Evolutionary conservation across 2,888 invertebrate genomes (phyloP), one percentile per base, ranked within the genome.

Genomic region (Disparrhopalites patrizii): DNA sequence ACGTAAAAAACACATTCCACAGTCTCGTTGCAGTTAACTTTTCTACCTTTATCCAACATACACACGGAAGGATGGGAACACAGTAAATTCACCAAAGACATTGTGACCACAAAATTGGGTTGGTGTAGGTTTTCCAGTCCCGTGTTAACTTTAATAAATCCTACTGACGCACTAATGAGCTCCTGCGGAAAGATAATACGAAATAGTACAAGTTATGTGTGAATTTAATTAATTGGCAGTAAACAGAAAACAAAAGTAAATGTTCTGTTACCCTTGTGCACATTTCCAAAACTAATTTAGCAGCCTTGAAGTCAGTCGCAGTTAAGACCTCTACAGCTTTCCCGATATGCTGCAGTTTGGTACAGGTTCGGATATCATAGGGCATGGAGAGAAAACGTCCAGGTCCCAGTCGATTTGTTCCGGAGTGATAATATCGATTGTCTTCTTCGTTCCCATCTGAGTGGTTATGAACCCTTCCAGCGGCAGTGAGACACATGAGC

Each of bases 401-500:
- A 20, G 69, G 65, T 0, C 58, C 57, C 20, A 68, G 55, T 2
- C 66, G 50, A 15, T 47, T 60, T 7, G 51, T 27, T 15, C 69
- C 66, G 0, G 67, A 57, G 31, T 70, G 62, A 52, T 71, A 70
- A 43, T 68, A 68, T 28, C 65, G 60, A 38, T 60, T 58, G 15
- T 62, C 66, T 1, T 73, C 73, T n/a, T 68, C 69, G n/a, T 70
- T 65, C 20, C 47, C 52, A 18, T 50, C 66, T 25, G 66, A 67
- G 15, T 62, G 55, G 10, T 54, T 58, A n/a, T 68, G 65, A 7
- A 81, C 77, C 63, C 83, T 79, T 43, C 83, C 83, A 71, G 82
- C 81, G 3, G 85, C 84, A 50, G 83, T 82, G 62, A 85, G 77
- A 27, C 83, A 83, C 85, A 85, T 85, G 28, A 85, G 79, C 13